These are phyloP conservation scores for Silvanus unidentatus DNA, from an alignment of 2,888 invertebrate genomes.

Conservation along the genomic window DNA sequence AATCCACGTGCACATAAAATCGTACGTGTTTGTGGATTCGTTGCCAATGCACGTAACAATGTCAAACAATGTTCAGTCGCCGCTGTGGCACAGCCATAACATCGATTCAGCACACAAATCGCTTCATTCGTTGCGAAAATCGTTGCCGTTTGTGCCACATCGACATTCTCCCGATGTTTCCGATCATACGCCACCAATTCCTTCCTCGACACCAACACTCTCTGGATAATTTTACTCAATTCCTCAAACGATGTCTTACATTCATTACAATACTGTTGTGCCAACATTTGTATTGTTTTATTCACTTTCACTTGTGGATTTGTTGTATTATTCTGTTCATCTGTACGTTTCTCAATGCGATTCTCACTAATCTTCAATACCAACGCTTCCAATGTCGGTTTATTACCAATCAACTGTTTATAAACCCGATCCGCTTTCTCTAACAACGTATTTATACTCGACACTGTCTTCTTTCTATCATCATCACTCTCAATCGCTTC, in stretches of 20 bases:
- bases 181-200: constrained; percentile 90
- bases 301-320: constrained; percentile 62
- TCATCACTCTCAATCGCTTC: constrained; percentile 97
- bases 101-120: constrained; percentile 53
- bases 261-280: constrained; percentile 92
- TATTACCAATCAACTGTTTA: constrained; percentile 82
- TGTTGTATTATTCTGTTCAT: constrained; percentile 17
- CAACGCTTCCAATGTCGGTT: constrained; percentile 81
- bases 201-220: constrained; percentile 83
- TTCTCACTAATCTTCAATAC: constrained; percentile 86
- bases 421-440: constrained; percentile 95
- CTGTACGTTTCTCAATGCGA: constrained; percentile 48
- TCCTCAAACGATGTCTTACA: constrained; percentile 94
- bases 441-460: constrained; percentile 80
- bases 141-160: constrained; percentile 40
- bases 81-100: constrained; percentile 84
- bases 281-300: constrained; percentile 86
- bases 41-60: constrained; percentile 80
- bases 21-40: constrained; percentile 67
- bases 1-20: constrained; percentile 78
- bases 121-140: constrained; percentile 34
- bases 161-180: constrained; percentile 61
- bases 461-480: constrained; percentile 90
- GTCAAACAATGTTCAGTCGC: constrained; percentile 93
- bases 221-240: constrained; percentile 81